A percentile compares a stretch with the other conserved stretches of the same genome.
Conservation (phyloP, 1,140 invertebrate genomes). For the Ooceraea biroi region DNA sequence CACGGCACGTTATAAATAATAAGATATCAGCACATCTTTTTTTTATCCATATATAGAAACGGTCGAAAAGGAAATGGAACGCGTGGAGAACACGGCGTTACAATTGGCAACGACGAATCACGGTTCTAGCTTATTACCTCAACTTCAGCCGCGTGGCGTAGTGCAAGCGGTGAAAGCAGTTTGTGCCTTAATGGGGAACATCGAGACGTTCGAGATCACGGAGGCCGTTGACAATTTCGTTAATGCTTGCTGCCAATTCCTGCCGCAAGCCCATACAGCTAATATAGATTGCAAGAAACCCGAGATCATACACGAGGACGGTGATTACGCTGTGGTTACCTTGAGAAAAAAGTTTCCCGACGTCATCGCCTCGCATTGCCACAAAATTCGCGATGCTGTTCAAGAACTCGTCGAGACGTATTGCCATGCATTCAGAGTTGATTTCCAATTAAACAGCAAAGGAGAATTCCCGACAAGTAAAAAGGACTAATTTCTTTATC, state of each 20-base stretch:
- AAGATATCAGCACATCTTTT: too few relatives aligned
- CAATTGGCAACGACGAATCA: conserved; percentile 86
- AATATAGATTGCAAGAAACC: conserved; percentile 87
- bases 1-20: too few relatives aligned
- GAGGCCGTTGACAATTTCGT: conserved; percentile 91
- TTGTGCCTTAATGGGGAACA: conserved; percentile 93
- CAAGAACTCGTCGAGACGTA: conserved; percentile 93
- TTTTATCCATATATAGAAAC: conserved; percentile 87
- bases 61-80: conserved; percentile 93
- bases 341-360: conserved; percentile 87
- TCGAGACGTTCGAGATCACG: conserved; percentile 94
- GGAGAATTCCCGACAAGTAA: conserved; percentile 84
- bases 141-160: conserved; percentile 88
- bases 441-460: conserved; percentile 89
- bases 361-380: conserved; percentile 88
- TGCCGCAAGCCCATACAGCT: conserved; percentile 84
- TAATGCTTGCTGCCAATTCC: conserved; percentile 87
- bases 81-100: conserved; percentile 89
- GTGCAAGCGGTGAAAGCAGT: conserved; percentile 97
- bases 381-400: conserved; percentile 90
- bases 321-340: conserved; percentile 88
- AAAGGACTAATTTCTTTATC: conserved; percentile 64
- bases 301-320: conserved; percentile 87
- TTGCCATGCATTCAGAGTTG: conserved; percentile 93
- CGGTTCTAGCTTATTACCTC: conserved; percentile 83